Evolutionary conservation across 2,888 invertebrate genomes (phyloP).

Genomic region (Lobophora halterata): DNA sequence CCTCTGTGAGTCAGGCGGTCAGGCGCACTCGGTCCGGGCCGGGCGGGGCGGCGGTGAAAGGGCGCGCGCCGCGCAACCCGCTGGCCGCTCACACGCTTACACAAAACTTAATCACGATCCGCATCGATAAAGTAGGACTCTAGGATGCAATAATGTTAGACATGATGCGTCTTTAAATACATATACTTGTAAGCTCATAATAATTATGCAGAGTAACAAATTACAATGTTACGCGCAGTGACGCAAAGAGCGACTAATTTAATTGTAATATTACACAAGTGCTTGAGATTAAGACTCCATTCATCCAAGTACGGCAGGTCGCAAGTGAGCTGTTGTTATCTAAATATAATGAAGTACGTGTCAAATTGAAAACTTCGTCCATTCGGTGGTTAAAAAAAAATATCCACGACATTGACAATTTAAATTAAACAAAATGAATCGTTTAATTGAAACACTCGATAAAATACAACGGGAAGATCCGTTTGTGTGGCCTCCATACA

Average conservation of each 20-base stretch:
- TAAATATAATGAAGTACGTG: no score
- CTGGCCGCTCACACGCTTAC: neutral
- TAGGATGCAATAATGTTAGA: slow-evolving; percentile 2
- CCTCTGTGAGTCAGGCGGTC: slow-evolving; percentile 14
- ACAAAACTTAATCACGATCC: neutral
- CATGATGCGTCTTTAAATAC: neutral
- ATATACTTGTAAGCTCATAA: neutral
- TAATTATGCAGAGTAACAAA: neutral
- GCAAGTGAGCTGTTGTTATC: no score
- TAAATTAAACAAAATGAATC: no score
- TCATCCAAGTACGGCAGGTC: slow-evolving; percentile 12
- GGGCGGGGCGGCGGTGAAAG: slow-evolving; percentile 41
- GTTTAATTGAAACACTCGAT: neutral
- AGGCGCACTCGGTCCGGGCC: slow-evolving; percentile 1
- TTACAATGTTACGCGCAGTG: slow-evolving; percentile 2
- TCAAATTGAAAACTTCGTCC: no score
- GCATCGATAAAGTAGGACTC: neutral
- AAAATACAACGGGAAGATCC: slow-evolving; percentile 3
- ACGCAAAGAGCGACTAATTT: slow-evolving; percentile 8
- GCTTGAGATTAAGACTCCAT: slow-evolving; percentile 3
- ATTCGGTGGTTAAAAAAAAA: no score
- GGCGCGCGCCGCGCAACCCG: slow-evolving; percentile 23
- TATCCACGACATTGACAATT: no score
- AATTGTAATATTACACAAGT: slow-evolving; percentile 12
- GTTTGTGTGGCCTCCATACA: neutral